Base-by-base conservation (phyloP, 2,888 invertebrate species). In the Athalia circularis region DNA sequence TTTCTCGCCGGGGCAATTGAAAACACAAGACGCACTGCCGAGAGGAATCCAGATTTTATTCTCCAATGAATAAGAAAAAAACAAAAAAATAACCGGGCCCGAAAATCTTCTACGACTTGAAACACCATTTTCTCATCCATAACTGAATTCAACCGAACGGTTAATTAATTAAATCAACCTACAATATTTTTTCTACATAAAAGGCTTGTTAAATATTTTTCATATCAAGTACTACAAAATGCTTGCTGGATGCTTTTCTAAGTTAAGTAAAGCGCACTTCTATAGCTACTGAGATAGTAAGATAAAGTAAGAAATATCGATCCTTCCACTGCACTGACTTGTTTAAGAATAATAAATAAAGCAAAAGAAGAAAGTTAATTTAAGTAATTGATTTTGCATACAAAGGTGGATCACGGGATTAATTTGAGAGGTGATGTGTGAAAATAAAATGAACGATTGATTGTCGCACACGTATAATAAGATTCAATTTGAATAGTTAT, bases 121-220 rank as follows among this genome's bases (percentile, higher is more conserved):
- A 15, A 65, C 47, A 65, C 48, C 47, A 65, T 65, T 65, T 47
- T 48, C 48, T 13, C 65, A 13, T 48, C 47, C 65, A 48, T 48
- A 47, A 3, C 52, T 52, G 52, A 9, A 52, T 7, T 9, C 47
- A 65, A 11, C 64, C 8, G 48, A n/a, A 45, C 65, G 15, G 15
- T 48, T 13, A 29, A 29, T 29, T 29, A 29, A 29, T 29, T 29
- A 29, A 29, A 50, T 52, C 52, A 15, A 52, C 29, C 52, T 54
- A 11, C 50, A n/a, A 9, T 54, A n/a, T 52, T 29, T 7, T 13
- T 61, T 13, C 29, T 29, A 9, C 7, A n/a, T 54, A 50, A 43
- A 68, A 68, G 13, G 29, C 52, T 52, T 52, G 52, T 52, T 68
- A 54, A 68, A 68, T 68, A 68, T 68, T 54, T 52, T 52, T 43